These are phyloP conservation scores for Suricata suricatta DNA, from an alignment of 2,113 vertebrate species.

Conservation along the genomic window DNA sequence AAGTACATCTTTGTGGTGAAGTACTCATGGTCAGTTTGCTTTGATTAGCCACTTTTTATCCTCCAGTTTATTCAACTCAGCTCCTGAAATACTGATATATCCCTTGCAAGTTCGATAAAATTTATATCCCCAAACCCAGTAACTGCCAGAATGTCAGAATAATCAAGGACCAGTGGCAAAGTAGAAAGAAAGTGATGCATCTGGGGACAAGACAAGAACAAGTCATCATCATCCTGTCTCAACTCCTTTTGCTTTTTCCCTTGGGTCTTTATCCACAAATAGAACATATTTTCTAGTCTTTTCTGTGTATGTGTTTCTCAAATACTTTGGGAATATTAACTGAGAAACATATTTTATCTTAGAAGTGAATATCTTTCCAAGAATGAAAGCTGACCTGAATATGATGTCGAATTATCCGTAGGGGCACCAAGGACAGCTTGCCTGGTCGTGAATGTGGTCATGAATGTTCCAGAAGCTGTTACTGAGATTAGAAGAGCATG, in stretches of 20 bases:
- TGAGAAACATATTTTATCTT: constrained; percentile 30
- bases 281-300: background rate
- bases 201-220: background rate
- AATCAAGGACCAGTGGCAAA: background rate
- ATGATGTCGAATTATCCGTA: constrained; percentile 29
- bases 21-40: background rate
- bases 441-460: constrained; percentile 17
- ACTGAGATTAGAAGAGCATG: constrained; percentile 8
- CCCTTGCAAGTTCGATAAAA: background rate
- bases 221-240: background rate
- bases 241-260: background rate
- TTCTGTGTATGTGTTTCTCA: background rate
- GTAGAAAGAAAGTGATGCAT: background rate
- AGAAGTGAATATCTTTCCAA: constrained; percentile 27
- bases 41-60: background rate
- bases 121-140: background rate
- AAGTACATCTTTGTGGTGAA: rapidly evolving
- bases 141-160: background rate
- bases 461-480: constrained; percentile 38
- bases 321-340: background rate
- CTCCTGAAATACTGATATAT: background rate
- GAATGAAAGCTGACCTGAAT: constrained; percentile 36
- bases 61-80: background rate
- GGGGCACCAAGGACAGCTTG: background rate
- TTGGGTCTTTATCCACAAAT: background rate